Base-by-base conservation (phyloP, 2,888 invertebrate species). In the Agrotis clavis region DNA sequence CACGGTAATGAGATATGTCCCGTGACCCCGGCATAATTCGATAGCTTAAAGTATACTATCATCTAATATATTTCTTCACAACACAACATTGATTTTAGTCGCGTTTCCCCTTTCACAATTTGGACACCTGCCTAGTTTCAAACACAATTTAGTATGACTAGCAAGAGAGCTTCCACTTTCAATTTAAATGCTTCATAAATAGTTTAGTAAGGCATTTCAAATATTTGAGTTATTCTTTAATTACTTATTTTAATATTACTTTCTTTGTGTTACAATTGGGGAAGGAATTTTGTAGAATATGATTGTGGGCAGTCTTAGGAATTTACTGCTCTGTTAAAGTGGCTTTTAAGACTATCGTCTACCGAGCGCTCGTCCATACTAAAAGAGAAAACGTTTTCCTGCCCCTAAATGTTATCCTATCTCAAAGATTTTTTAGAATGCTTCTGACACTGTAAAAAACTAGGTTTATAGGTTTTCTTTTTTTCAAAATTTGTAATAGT, bases 61-160 rank as follows among this genome's bases (percentile, higher is more conserved):
- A 30, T 11, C 18, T 54, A 54, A 35, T 73, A 47, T 47, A n/a
- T 11, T n/a, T 35, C 6, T 16, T 60, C n/a, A 25, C 18, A 19
- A 71, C 53, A 30, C 21, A 35, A 66, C 51, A 74, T 68, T 66
- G 59, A 66, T 74, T 67, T 50, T n/a, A 73, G 59, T 48, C 7
- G 14, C 30, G 35, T 48, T 51, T 35, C 30, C 51, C 48, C 61
- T 57, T 64, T 57, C 35, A 51, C 51, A 25, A 60, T 75, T 82
- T 82, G 83, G 83, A 82, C 68, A 76, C 30, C 60, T 82, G 79
- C 79, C 83, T 82, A 79, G 51, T 82, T 70, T 63, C 59, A 1
- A 66, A 48, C 60, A 72, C 59, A 48, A 79, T 82, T 82, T 73
- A 67, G 30, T 65, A 61, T 67, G 19, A 53, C 56, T 19, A 62